phyloP scores from a whole-genome alignment of 2,797 vertebrate genomes.

The Gastrophryne carolinensis region DNA sequence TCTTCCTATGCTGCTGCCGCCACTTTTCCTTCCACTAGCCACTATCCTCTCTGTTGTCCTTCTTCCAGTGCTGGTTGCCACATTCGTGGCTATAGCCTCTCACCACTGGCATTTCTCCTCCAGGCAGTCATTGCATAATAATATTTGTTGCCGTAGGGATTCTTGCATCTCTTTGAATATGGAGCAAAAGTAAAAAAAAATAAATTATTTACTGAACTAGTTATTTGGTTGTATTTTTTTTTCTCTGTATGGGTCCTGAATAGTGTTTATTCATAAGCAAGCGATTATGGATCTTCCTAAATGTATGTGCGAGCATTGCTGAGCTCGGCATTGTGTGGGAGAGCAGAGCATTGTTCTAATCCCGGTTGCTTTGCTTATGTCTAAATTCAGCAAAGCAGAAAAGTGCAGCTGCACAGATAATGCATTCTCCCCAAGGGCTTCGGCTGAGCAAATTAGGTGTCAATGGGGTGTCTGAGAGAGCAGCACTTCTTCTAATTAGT shows the following conservation, averaged over 20 bases:
- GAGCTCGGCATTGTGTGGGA: slow-evolving; percentile 44
- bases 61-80: too few relatives aligned
- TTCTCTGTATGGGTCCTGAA: neutral
- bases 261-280: neutral
- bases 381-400: slow-evolving; percentile 79
- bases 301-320: slow-evolving; percentile 70
- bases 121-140: too few relatives aligned
- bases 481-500: slow-evolving; percentile 85
- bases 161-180: too few relatives aligned
- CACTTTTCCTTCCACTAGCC: too few relatives aligned
- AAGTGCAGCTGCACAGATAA: slow-evolving; percentile 82
- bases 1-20: too few relatives aligned
- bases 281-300: slow-evolving; percentile 28
- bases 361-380: slow-evolving; percentile 67
- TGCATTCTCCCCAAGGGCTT: slow-evolving; percentile 81
- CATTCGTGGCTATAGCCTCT: too few relatives aligned
- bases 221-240: neutral
- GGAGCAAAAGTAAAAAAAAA: too few relatives aligned
- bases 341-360: slow-evolving; percentile 68
- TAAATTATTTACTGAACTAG: neutral
- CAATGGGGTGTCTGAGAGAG: slow-evolving; percentile 81
- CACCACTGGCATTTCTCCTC: too few relatives aligned
- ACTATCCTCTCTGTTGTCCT: too few relatives aligned
- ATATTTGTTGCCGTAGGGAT: too few relatives aligned
- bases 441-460: slow-evolving; percentile 86